Evolutionary conservation across 2,113 vertebrate species (phyloP).

Genomic region (Mormyrus iriodes): DNA sequence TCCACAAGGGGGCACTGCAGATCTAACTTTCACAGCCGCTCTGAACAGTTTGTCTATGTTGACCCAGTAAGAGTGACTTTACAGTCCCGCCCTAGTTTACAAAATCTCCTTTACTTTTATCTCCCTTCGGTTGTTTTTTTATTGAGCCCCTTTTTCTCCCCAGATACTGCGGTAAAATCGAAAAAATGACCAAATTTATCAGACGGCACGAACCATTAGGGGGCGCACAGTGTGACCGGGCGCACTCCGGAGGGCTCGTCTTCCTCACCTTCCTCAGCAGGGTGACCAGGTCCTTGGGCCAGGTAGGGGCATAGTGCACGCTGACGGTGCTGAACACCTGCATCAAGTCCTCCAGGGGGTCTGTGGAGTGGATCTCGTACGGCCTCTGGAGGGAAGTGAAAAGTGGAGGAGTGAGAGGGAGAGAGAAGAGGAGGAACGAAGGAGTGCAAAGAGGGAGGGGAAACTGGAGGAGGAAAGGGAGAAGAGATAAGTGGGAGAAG

Average conservation of each 20-base stretch:
- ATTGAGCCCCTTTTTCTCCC: neutral
- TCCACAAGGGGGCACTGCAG: neutral
- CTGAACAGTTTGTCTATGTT: neutral
- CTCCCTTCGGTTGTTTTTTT: neutral
- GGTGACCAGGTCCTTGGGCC: slow-evolving; percentile 83
- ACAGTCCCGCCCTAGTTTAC: slow-evolving; percentile 13
- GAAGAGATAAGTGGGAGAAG: neutral
- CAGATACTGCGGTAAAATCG: slow-evolving; percentile 13
- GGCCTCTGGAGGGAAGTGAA: slow-evolving; percentile 68
- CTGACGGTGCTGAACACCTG: slow-evolving; percentile 94
- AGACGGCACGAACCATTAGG: neutral
- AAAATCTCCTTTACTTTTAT: neutral
- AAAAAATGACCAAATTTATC: slow-evolving; percentile 7
- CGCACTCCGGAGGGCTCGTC: neutral
- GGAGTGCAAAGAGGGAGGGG: neutral
- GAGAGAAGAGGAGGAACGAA: neutral
- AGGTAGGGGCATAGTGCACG: slow-evolving; percentile 81
- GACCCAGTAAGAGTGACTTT: slow-evolving; percentile 10
- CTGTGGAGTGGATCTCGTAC: slow-evolving; percentile 88
- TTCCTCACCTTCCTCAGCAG: slow-evolving; percentile 81
- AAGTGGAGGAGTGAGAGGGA: neutral
- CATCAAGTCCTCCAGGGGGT: slow-evolving; percentile 82
- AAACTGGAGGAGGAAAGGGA: neutral
- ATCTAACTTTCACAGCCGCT: neutral
- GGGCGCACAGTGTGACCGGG: neutral